phyloP scores from a whole-genome alignment of 2,888 invertebrate genomes.

The Theretra japonica region DNA sequence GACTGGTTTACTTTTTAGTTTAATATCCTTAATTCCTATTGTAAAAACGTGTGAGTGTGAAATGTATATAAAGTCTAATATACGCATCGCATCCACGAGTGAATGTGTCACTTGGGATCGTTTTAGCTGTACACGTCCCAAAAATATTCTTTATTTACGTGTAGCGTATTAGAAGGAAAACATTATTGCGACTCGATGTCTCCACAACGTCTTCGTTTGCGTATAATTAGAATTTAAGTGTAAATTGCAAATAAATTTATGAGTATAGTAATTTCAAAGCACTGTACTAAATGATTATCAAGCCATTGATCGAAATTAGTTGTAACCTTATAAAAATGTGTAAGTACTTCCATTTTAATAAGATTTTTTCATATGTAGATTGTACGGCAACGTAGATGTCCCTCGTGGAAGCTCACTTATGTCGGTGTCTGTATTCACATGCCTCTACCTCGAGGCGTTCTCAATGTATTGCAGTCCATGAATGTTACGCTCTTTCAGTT shows the following conservation, averaged over 20 bases:
- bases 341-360: conserved; percentile 84
- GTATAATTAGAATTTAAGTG: conserved; percentile 69
- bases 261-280: conserved; percentile 73
- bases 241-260: conserved; percentile 66
- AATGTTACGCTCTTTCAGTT: conserved; percentile 30
- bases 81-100: conserved; percentile 64
- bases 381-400: conserved; percentile 74
- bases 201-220: conserved; percentile 76
- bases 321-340: conserved; percentile 72
- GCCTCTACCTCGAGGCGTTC: conserved; percentile 48
- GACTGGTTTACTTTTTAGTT: conserved; percentile 82
- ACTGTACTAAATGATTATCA: conserved; percentile 72
- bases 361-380: conserved; percentile 79
- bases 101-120: conserved; percentile 60
- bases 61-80: conserved; percentile 75
- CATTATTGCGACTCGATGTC: conserved; percentile 56
- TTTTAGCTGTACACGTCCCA: conserved; percentile 62
- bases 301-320: conserved; percentile 81
- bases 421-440: conserved; percentile 73
- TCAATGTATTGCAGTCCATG: conserved; percentile 31
- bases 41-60: conserved; percentile 82
- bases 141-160: conserved; percentile 35
- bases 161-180: conserved; percentile 35
- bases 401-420: conserved; percentile 67
- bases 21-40: conserved; percentile 78